Evolutionary conservation across 2,888 invertebrate genomes (phyloP).

Genomic region (Antitype chi): DNA sequence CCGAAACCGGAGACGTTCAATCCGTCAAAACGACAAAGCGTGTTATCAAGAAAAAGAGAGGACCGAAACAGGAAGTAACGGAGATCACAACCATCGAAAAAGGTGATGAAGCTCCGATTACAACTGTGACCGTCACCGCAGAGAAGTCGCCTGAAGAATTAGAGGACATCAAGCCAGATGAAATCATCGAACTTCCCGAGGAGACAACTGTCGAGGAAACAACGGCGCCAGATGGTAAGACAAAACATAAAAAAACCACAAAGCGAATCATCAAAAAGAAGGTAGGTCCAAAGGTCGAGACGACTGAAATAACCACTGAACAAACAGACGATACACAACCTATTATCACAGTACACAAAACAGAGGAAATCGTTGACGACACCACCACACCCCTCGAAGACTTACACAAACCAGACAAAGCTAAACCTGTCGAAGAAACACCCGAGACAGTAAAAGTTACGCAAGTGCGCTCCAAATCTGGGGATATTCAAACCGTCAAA

Average conservation of each 20-base stretch:
- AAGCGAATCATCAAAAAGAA: constrained; percentile 72
- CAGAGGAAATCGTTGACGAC: constrained; percentile 39
- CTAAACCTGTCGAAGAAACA: constrained; percentile 67
- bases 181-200: constrained; percentile 63
- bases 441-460: constrained; percentile 35
- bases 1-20: constrained; percentile 70
- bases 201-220: constrained; percentile 60
- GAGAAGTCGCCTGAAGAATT: constrained; percentile 71
- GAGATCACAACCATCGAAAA: constrained; percentile 60
- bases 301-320: constrained; percentile 66
- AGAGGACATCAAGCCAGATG: constrained; percentile 36
- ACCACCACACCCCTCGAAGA: constrained; percentile 8
- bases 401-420: constrained; percentile 62
- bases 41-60: constrained; percentile 44
- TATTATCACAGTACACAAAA: constrained; percentile 40
- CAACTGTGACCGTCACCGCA: constrained; percentile 74
- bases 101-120: constrained; percentile 57
- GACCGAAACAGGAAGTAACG: constrained; percentile 54
- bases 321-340: constrained; percentile 55
- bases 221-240: constrained; percentile 51
- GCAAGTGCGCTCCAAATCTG: constrained; percentile 19
- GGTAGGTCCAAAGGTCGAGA: constrained; percentile 57
- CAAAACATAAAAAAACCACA: constrained; percentile 55
- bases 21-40: constrained; percentile 66
- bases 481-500: constrained; percentile 11